Conservation (phyloP, 2,888 invertebrate species). For the Apotomis turbidana region DNA sequence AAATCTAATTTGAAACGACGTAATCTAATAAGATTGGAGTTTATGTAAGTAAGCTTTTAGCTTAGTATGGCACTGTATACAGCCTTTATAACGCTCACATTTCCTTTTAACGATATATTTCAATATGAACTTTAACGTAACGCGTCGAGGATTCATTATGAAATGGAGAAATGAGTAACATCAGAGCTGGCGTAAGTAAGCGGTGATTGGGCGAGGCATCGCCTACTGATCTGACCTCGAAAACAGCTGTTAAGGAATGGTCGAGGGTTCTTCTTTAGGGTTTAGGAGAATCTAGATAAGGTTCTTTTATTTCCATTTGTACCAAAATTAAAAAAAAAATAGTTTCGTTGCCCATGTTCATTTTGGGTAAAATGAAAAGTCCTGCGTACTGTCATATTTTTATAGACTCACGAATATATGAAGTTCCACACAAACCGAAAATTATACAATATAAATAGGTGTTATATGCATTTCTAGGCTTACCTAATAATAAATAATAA, state of each 20-base stretch:
- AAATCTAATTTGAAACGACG: background rate
- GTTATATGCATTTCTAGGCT: too few relatives aligned
- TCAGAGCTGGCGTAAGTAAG: background rate
- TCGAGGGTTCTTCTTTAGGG: background rate
- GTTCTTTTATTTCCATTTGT: background rate
- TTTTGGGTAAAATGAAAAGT: too few relatives aligned
- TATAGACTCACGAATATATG: too few relatives aligned
- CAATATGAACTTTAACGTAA: background rate
- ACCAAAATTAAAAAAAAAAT: background rate
- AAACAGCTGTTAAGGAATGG: background rate
- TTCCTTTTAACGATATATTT: background rate
- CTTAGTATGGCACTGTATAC: background rate
- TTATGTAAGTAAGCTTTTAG: background rate
- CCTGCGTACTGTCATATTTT: too few relatives aligned
- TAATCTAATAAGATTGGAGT: background rate
- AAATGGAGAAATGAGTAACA: background rate
- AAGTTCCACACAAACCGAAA: too few relatives aligned
- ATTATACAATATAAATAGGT: too few relatives aligned
- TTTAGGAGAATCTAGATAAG: conserved; percentile 4
- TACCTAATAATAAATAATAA: too few relatives aligned
- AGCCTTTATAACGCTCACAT: background rate
- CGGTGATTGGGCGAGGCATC: background rate
- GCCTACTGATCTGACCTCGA: conserved; percentile 3
- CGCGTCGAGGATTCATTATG: background rate
- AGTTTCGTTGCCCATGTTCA: background rate